Conservation (phyloP, 53 echinoderm and acorn worm genomes). For the Antedon mediterranea region DNA sequence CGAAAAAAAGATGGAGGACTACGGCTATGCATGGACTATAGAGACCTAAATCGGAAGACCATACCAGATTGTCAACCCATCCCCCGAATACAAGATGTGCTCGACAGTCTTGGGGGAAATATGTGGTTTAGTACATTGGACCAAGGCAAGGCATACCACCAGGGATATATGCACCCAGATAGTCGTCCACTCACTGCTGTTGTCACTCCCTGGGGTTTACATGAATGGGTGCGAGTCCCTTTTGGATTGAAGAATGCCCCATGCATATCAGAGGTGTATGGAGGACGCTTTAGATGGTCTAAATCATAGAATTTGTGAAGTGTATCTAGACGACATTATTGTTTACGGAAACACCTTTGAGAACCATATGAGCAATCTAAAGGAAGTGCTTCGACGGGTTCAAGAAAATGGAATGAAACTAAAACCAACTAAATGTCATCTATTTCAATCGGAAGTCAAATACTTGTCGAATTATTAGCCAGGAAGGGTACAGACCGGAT, state of each 20-base stretch:
- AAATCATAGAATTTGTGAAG: conserved; percentile 32
- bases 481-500: too few relatives aligned
- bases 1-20: conserved; percentile 54
- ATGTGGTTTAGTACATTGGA: conserved; percentile 27
- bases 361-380: conserved; percentile 20
- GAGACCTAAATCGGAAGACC: conserved; percentile 36
- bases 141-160: conserved; percentile 61
- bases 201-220: conserved; percentile 50
- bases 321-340: conserved; percentile 55
- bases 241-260: conserved; percentile 55
- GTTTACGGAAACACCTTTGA: conserved; percentile 34
- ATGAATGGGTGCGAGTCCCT: conserved; percentile 46
- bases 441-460: too few relatives aligned
- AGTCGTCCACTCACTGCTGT: conserved; percentile 45
- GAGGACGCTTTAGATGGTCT: conserved; percentile 37
- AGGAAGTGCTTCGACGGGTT: conserved; percentile 14
- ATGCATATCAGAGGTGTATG: conserved; percentile 42
- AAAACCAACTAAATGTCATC: conserved; percentile 14
- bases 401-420: conserved; percentile 27
- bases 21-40: conserved; percentile 26
- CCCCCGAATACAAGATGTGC: conserved; percentile 40
- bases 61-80: conserved; percentile 59
- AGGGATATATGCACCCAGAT: conserved; percentile 40
- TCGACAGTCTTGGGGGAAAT: conserved; percentile 25
- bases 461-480: too few relatives aligned